Conservation (phyloP, 1,140 invertebrate species). For the Thereuonema tuberculata region DNA sequence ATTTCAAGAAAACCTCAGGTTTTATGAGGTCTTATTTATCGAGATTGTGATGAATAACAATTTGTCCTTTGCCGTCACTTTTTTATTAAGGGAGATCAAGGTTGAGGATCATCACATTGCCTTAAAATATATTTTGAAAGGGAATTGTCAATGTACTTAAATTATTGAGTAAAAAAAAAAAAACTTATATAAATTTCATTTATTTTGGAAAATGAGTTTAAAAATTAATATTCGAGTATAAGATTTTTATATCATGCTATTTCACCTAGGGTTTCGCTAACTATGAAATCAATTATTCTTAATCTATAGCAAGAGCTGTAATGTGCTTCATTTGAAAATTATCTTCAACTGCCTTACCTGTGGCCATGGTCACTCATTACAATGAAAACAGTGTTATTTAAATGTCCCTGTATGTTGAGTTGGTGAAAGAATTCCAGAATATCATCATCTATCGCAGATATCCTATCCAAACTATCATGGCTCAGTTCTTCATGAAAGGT, state of each 20-base stretch:
- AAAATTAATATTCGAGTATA: neutral
- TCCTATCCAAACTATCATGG: slow-evolving; percentile 65
- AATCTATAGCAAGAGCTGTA: too few relatives aligned
- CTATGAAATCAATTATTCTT: neutral
- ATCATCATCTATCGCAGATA: slow-evolving; percentile 59
- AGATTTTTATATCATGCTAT: neutral
- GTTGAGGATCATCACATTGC: too few relatives aligned
- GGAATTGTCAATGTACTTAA: too few relatives aligned
- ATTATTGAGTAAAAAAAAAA: too few relatives aligned
- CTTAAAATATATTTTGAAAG: too few relatives aligned
- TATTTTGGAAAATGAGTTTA: neutral
- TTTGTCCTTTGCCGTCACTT: too few relatives aligned
- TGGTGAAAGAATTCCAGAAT: slow-evolving; percentile 42
- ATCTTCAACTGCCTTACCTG: slow-evolving; percentile 37
- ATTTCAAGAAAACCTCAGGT: too few relatives aligned
- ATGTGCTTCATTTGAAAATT: neutral
- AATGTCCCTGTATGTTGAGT: slow-evolving; percentile 38
- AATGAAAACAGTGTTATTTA: slow-evolving; percentile 68
- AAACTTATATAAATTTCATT: too few relatives aligned
- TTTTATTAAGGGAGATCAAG: too few relatives aligned
- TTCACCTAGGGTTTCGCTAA: neutral
- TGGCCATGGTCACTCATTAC: too few relatives aligned
- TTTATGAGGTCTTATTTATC: too few relatives aligned
- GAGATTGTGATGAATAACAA: too few relatives aligned
- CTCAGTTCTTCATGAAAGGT: slow-evolving; percentile 80